Evolutionary conservation across 2,888 invertebrate species (phyloP), one percentile per base, ranked within the genome.

Genomic region (Harpagoxenus sublaevis): DNA sequence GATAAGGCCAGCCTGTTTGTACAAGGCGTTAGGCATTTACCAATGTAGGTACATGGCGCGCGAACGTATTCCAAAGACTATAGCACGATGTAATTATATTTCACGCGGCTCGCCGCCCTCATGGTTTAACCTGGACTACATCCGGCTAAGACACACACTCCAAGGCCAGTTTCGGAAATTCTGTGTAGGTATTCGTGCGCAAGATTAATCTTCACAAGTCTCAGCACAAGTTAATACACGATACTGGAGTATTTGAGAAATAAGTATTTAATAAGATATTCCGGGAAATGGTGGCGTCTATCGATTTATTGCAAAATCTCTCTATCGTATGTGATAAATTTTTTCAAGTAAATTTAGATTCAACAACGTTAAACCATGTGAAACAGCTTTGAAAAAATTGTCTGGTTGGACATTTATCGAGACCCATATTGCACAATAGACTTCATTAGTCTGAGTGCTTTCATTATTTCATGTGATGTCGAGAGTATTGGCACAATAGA

Each of bases 1-100:
- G 93, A 93, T 93, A 93, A 93, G 91, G 79, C 71, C 81, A 63
- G 86, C 88, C 89, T 89, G 92, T 91, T 92, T 92, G 90, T 89
- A 84, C 70, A 91, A 91, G 88, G 89, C 89, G 90, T 91, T 89
- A 87, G 87, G 77, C 77, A 42, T 65, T 60, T 75, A 71, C 71
- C 39, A 12, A 28, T 71, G 45, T 79, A 57, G 15, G 35, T 60
- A n/a, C n/a, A 15, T 15, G 35, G 35, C 5, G 28, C 18, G 60
- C 48, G 78, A 23, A 70, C 23, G n/a, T 81, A 73, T 81, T 73
- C 60, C 73, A 60, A 73, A 48, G 79, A 65, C n/a, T 63, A 18
- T 63, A 18, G 39, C 15, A 60, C 60, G 48, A 71, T 71, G 48
- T 60, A 73, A 73, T 23, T 23, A 23, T 73, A 81, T 81, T 81